phyloP scores from a whole-genome alignment of 1,140 invertebrate species.

The Andricus grossulariae region DNA sequence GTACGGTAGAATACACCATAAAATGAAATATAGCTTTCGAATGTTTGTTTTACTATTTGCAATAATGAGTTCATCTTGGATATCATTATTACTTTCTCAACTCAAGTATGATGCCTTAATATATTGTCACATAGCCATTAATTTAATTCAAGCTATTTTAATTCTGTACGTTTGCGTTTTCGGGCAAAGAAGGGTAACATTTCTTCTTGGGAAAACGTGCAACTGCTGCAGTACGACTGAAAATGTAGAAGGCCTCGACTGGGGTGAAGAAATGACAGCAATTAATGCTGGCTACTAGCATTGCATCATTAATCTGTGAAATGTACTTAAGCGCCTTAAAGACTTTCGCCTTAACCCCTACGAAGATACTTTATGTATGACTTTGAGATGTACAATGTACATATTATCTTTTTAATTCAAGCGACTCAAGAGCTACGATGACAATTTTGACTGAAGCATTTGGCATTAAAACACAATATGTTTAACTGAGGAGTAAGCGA shows the following conservation, averaged over 20 bases:
- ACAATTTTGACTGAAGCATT: no score
- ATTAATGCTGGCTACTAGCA: slow-evolving; percentile 84
- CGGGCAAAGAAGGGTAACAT: slow-evolving; percentile 85
- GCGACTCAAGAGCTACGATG: no score
- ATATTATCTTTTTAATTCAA: no score
- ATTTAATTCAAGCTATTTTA: slow-evolving; percentile 83
- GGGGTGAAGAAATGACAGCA: slow-evolving; percentile 91
- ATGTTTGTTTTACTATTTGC: slow-evolving; percentile 85
- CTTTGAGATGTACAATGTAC: no score
- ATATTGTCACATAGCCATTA: slow-evolving; percentile 85
- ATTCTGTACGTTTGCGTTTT: slow-evolving; percentile 86
- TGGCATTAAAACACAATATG: no score
- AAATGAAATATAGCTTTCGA: slow-evolving; percentile 88
- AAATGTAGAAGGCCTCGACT: slow-evolving; percentile 80
- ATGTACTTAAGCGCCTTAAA: slow-evolving; percentile 8
- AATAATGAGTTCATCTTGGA: slow-evolving; percentile 84
- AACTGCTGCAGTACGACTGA: slow-evolving; percentile 79
- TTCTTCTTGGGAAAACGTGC: slow-evolving; percentile 85
- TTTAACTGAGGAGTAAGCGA: no score
- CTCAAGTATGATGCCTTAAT: slow-evolving; percentile 82
- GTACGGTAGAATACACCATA: slow-evolving; percentile 89
- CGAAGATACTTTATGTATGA: no score
- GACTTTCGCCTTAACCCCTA: no score
- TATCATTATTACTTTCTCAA: slow-evolving; percentile 85
- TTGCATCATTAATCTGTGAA: neutral